Percentiles rank a stretch among this genome's conserved stretches.
These are phyloP conservation scores for Myrmecobius fasciatus DNA, from an alignment of 2,113 vertebrate species.

Conservation along the genomic window DNA sequence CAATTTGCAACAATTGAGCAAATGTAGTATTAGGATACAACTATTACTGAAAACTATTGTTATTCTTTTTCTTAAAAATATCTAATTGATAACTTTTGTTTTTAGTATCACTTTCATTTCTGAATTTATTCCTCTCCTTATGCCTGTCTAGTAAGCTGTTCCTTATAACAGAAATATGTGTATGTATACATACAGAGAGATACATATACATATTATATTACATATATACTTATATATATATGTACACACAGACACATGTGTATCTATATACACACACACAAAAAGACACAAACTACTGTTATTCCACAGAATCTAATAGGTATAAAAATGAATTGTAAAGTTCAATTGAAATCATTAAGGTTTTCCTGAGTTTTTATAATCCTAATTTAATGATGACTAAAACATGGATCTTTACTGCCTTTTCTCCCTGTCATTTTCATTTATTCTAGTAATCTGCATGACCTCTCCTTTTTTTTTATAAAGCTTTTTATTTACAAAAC, in stretches of 20 bases:
- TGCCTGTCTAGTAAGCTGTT: neutral
- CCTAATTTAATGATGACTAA: neutral
- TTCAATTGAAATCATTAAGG: conserved; percentile 11
- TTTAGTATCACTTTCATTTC: neutral
- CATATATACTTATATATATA: neutral
- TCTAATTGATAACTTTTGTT: neutral
- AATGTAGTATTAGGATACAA: neutral
- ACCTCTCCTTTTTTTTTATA: too few relatives aligned
- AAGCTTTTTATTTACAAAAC: too few relatives aligned
- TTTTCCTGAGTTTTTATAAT: conserved; percentile 39
- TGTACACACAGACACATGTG: neutral
- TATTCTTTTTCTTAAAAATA: neutral
- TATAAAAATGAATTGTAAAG: conserved; percentile 54
- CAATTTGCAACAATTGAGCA: neutral
- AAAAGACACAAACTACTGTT: neutral
- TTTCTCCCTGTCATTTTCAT: conserved; percentile 33
- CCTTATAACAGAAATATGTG: neutral
- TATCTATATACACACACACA: neutral
- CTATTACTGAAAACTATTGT: neutral
- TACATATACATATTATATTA: neutral
- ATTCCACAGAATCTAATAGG: neutral
- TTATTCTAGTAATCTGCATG: conserved; percentile 33
- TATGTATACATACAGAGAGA: too few relatives aligned
- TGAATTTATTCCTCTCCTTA: neutral
- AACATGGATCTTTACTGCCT: conserved; percentile 28